A percentile compares a stretch with the other conserved stretches of the same genome.
These are phyloP conservation scores for Seriola rivoliana DNA, from an alignment of 2,113 vertebrate species.

Conservation along the genomic window DNA sequence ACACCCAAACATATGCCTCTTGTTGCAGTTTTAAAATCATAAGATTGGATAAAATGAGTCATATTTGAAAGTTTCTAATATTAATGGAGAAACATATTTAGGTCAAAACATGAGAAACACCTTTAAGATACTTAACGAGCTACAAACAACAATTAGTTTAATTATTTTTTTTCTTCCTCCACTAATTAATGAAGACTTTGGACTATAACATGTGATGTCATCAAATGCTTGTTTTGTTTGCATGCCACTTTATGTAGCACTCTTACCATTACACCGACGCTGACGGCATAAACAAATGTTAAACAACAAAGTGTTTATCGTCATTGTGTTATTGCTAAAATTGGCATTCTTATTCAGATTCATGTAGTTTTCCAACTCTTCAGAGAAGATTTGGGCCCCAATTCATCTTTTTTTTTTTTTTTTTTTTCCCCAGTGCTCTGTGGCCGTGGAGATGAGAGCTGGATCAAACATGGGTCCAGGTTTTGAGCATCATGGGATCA, in stretches of 20 bases:
- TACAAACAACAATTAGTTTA: neutral
- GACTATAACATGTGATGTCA: neutral
- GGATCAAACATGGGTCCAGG: constrained; percentile 92
- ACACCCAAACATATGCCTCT: neutral
- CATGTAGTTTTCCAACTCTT: neutral
- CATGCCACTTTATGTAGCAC: no score
- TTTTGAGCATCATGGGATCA: constrained; percentile 90
- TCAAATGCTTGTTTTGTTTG: neutral
- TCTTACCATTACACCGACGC: neutral
- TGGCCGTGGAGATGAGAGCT: constrained; percentile 94
- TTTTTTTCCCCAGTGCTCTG: constrained; percentile 87
- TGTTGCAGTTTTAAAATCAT: neutral
- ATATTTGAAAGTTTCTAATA: no score
- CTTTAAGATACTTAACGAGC: no score
- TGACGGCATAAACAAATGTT: neutral
- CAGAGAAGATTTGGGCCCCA: neutral
- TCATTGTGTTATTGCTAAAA: neutral
- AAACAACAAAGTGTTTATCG: neutral
- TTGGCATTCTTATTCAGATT: neutral
- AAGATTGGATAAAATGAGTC: no score
- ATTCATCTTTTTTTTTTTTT: constrained; percentile 21
- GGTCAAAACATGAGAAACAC: no score
- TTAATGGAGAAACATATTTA: no score
- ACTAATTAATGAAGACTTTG: neutral
- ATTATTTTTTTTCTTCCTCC: neutral